Evolutionary conservation across 2,797 vertebrate species (phyloP).

Genomic region (Anomalospiza imberbis): DNA sequence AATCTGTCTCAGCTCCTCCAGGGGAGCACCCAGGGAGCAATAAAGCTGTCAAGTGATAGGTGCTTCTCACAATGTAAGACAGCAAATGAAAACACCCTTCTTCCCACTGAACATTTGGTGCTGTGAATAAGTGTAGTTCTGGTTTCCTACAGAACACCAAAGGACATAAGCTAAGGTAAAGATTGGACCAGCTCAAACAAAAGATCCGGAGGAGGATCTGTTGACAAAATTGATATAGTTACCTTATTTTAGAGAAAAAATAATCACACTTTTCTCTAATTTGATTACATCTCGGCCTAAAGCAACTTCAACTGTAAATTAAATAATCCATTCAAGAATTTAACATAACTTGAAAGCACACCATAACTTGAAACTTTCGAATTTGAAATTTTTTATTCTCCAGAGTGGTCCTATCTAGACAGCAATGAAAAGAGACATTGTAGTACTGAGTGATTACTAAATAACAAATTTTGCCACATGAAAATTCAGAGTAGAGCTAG

Average conservation of each 20-base stretch:
- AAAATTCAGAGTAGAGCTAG: background rate
- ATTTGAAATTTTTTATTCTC: background rate
- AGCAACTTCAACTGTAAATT: background rate
- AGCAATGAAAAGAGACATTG: background rate
- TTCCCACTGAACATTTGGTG: background rate
- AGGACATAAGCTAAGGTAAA: background rate
- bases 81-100: background rate
- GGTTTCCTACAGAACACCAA: background rate
- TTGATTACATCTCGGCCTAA: background rate
- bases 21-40: background rate
- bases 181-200: background rate
- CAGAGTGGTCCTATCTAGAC: background rate
- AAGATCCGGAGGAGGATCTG: background rate
- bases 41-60: background rate
- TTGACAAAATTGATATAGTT: background rate
- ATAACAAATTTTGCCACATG: background rate
- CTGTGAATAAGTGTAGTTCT: background rate
- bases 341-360: background rate
- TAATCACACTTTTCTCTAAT: background rate
- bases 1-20: background rate
- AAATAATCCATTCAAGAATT: background rate
- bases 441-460: background rate
- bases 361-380: background rate
- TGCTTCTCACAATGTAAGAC: background rate
- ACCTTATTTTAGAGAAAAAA: background rate